Evolutionary conservation across 2,113 vertebrate genomes (phyloP).

Genomic region (Cheirogaleus medius): DNA sequence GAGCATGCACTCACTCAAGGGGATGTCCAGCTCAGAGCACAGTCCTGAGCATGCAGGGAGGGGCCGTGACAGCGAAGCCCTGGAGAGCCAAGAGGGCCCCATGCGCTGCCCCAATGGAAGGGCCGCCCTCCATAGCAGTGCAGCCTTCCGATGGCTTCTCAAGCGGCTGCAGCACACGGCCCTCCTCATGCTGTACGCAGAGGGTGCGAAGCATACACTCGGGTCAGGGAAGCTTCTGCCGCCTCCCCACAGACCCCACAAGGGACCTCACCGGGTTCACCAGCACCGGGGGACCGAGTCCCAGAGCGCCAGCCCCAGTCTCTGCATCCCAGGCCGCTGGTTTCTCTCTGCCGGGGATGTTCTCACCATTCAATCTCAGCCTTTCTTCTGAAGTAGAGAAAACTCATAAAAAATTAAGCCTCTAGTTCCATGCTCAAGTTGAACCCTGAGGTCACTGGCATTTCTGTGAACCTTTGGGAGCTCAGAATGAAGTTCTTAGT

Average conservation of each 20-base stretch:
- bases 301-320: background rate
- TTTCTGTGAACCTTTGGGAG: constrained; percentile 76
- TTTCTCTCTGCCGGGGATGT: background rate
- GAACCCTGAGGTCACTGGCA: constrained; percentile 68
- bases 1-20: no score
- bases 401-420: constrained; percentile 76
- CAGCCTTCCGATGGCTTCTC: background rate
- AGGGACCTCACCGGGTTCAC: background rate
- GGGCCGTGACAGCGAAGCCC: background rate
- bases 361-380: background rate
- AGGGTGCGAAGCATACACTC: background rate
- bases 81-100: background rate
- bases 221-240: background rate
- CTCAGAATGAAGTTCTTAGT: constrained; percentile 79
- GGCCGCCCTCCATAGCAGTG: background rate
- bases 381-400: constrained; percentile 5
- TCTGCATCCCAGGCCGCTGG: background rate
- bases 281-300: background rate
- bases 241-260: fast-evolving
- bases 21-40: no score
- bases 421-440: background rate
- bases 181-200: background rate
- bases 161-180: background rate
- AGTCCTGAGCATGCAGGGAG: background rate
- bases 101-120: background rate